Percentiles rank a stretch among this genome's conserved stretches.
These are phyloP conservation scores for Tenodera sinensis DNA, from an alignment of 2,888 invertebrate species.

Conservation along the genomic window DNA sequence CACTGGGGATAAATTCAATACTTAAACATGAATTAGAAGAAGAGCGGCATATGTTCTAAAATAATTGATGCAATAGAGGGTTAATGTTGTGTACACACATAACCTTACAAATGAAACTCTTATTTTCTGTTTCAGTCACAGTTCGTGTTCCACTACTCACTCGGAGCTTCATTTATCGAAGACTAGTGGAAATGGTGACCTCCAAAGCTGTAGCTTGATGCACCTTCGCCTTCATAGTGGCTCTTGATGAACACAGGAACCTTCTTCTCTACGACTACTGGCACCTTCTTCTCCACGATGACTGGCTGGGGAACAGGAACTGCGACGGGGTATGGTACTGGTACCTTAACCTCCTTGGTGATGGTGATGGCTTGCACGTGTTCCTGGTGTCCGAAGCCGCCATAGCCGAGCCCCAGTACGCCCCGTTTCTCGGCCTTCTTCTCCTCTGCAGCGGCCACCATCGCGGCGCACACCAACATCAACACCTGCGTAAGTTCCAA, in stretches of 20 bases:
- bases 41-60: no score
- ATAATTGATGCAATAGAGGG: no score
- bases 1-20: no score
- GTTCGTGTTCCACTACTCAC: no score
- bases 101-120: no score
- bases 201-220: background rate
- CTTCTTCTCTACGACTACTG: background rate
- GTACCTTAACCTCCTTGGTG: background rate
- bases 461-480: background rate
- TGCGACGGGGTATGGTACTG: background rate
- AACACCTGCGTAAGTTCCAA: background rate
- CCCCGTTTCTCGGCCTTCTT: background rate
- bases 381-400: slow-evolving; percentile 35
- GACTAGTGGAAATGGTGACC: background rate
- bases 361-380: slow-evolving; percentile 29
- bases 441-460: background rate
- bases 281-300: background rate
- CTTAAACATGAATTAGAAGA: no score
- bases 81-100: no score
- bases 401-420: background rate
- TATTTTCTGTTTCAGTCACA: no score
- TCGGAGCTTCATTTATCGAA: no score
- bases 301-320: background rate
- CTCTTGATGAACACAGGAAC: background rate
- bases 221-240: background rate